Evolutionary conservation across 1,140 invertebrate genomes (phyloP).

Genomic region (Lerema accius): DNA sequence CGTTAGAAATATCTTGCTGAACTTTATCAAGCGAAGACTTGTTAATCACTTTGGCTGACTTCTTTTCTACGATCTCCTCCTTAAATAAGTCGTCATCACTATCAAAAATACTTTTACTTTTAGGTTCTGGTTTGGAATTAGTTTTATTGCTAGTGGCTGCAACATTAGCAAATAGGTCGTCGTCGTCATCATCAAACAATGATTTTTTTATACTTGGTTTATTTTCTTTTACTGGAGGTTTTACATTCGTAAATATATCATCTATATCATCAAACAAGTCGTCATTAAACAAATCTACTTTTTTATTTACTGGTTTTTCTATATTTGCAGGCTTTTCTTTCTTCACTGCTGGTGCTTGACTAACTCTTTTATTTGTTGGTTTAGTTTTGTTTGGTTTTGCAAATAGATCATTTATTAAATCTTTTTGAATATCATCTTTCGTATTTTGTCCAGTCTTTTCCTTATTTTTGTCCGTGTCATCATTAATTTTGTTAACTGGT

Average conservation of each 20-base stretch:
- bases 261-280: constrained; percentile 73
- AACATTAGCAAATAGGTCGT: constrained; percentile 66
- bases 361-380: constrained; percentile 36
- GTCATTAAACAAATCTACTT: constrained; percentile 69
- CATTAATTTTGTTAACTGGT: constrained; percentile 17
- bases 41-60: not conserved
- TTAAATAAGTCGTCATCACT: constrained; percentile 53
- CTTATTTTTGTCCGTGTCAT: not conserved
- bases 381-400: constrained; percentile 49
- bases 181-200: constrained; percentile 63
- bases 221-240: constrained; percentile 45
- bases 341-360: no score
- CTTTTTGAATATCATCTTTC: constrained; percentile 42
- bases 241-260: constrained; percentile 68
- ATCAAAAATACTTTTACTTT: constrained; percentile 46
- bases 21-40: not conserved
- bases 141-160: constrained; percentile 24
- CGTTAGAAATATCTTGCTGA: constrained; percentile 34
- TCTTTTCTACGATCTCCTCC: constrained; percentile 23
- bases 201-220: constrained; percentile 48
- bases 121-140: constrained; percentile 13
- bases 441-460: not conserved
- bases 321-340: constrained; percentile 24
- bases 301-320: constrained; percentile 35
- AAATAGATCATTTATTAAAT: constrained; percentile 66